Percentiles rank a stretch among this genome's conserved stretches.
Evolutionary conservation across 2,888 invertebrate species (phyloP).

Genomic region (Unio pictorum): DNA sequence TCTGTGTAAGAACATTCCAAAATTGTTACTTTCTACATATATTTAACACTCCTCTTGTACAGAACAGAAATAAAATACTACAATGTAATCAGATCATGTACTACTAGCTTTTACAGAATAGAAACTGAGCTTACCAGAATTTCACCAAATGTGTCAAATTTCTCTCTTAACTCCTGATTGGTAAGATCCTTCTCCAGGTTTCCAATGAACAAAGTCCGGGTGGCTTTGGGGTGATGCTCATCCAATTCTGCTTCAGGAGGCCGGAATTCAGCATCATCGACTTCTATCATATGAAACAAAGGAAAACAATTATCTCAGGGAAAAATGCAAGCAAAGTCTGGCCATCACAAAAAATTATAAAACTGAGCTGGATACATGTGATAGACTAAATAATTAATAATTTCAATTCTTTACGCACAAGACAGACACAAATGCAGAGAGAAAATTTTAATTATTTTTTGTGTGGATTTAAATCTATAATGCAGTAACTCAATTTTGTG

Average conservation of each 20-base stretch:
- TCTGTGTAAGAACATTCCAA: too few species aligned
- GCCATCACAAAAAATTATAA: neutral
- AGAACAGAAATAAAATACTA: too few species aligned
- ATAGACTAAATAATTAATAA: neutral
- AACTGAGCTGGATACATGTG: neutral
- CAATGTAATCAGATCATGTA: too few species aligned
- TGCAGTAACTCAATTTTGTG: too few species aligned
- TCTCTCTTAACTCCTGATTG: conserved; percentile 88
- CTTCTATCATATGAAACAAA: conserved; percentile 45
- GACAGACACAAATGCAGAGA: too few species aligned
- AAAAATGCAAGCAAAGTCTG: neutral
- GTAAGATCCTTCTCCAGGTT: conserved; percentile 96
- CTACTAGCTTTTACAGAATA: too few species aligned
- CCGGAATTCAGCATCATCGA: conserved; percentile 65
- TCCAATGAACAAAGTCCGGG: conserved; percentile 95
- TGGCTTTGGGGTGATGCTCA: conserved; percentile 97
- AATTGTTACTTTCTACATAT: too few species aligned
- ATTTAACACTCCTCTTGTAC: too few species aligned
- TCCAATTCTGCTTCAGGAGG: conserved; percentile 88
- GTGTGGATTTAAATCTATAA: too few species aligned
- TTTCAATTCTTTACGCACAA: too few species aligned
- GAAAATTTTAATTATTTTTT: too few species aligned
- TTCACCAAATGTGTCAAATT: conserved; percentile 95
- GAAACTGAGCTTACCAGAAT: conserved; percentile 81
- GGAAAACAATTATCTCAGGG: neutral